Conservation (phyloP, 2,113 vertebrate genomes). For the Chloropsis hardwickii region DNA sequence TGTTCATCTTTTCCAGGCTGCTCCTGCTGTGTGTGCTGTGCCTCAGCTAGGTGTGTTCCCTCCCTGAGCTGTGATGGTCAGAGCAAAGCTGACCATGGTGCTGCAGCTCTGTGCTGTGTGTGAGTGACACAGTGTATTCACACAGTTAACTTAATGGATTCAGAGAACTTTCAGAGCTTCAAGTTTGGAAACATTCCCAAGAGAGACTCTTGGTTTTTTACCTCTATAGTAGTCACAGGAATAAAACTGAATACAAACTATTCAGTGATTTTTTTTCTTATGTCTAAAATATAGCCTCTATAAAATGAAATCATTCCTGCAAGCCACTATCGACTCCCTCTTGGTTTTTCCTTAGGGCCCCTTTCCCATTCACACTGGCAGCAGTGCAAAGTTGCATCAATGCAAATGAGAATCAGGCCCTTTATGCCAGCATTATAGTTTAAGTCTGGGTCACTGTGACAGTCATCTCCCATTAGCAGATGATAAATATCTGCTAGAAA, state of each 20-base stretch:
- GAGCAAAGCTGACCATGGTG: not conserved
- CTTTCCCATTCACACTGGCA: not conserved
- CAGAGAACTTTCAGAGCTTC: not conserved
- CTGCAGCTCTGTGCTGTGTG: not conserved
- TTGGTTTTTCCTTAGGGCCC: not conserved
- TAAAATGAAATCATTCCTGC: not conserved
- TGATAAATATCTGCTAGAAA: not conserved
- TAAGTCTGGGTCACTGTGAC: not conserved
- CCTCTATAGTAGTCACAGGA: not conserved
- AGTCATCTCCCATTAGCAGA: not conserved
- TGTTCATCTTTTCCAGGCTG: rapidly evolving
- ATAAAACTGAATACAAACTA: not conserved
- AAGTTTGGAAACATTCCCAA: not conserved
- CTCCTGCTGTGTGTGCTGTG: not conserved
- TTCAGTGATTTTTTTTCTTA: not conserved
- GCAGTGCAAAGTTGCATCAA: not conserved
- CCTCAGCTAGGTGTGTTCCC: not conserved
- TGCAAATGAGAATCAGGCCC: not conserved
- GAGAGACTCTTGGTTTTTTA: not conserved
- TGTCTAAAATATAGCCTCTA: not conserved
- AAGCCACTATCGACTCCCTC: not conserved
- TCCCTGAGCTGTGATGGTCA: not conserved
- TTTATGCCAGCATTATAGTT: not conserved
- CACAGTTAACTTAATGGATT: conserved; percentile 17
- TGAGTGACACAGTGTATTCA: not conserved